These are phyloP conservation scores for Heteromyza rotundicornis DNA, from an alignment of 2,888 invertebrate genomes.

Conservation along the genomic window DNA sequence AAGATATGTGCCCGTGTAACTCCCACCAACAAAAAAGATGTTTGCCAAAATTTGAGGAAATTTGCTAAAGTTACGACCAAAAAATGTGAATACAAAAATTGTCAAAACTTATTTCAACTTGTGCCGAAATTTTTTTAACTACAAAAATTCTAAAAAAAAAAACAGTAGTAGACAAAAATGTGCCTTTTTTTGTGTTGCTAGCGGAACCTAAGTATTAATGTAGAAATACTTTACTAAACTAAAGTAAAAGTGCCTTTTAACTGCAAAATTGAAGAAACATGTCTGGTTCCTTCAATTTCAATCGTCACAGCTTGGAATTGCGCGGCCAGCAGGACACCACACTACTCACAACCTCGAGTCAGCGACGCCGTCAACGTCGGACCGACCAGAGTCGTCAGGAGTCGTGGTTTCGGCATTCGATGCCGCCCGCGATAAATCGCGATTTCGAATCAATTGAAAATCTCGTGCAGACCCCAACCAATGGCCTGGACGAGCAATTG, in stretches of 20 bases:
- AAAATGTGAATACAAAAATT: neutral
- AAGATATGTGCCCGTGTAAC: neutral
- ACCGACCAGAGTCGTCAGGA: conserved; percentile 47
- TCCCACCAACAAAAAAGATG: neutral
- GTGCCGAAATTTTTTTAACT: neutral
- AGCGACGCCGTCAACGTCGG: conserved; percentile 30
- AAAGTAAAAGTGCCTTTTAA: conserved; percentile 33
- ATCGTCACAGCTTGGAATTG: conserved; percentile 49
- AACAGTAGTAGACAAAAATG: neutral
- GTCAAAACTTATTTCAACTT: neutral
- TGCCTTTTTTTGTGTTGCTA: conserved; percentile 9
- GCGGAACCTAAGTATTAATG: too few relatives aligned
- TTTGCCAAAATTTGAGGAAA: neutral
- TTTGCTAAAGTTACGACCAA: conserved; percentile 1
- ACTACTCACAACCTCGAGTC: conserved; percentile 25
- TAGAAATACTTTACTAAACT: too few relatives aligned
- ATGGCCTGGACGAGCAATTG: conserved; percentile 48
- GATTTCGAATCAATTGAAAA: conserved; percentile 57
- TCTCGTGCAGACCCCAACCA: conserved; percentile 42
- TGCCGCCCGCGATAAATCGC: conserved; percentile 55
- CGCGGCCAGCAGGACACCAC: conserved; percentile 33
- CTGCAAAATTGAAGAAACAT: conserved; percentile 26
- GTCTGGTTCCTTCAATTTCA: conserved; percentile 39
- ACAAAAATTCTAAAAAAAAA: neutral
- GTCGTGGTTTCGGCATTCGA: conserved; percentile 57